These are phyloP conservation scores for Trachelus tabidus DNA, from an alignment of 2,888 invertebrate species.

Conservation along the genomic window DNA sequence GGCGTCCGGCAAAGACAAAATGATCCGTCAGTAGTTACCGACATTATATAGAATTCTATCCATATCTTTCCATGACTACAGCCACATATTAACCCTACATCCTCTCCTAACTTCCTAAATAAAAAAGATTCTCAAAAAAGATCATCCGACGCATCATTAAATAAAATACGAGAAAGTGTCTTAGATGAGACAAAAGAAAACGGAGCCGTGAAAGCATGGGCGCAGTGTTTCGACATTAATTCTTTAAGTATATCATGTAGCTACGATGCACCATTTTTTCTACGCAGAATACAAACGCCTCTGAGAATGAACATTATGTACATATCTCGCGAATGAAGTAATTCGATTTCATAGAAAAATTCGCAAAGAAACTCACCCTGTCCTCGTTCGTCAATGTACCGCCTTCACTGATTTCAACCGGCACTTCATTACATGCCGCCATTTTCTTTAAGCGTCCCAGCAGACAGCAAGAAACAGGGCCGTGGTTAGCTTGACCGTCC, in stretches of 20 bases:
- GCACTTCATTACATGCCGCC: constrained; percentile 58
- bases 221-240: background rate
- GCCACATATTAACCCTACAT: background rate
- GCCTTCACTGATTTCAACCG: constrained; percentile 55
- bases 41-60: background rate
- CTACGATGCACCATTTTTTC: background rate
- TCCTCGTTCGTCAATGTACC: constrained; percentile 46
- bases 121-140: background rate
- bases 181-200: background rate
- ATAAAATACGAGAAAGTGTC: background rate
- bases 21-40: constrained; percentile 6
- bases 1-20: constrained; percentile 48
- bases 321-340: background rate
- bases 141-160: background rate
- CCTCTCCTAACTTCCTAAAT: background rate
- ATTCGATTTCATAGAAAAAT: background rate
- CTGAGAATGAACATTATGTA: background rate
- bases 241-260: background rate
- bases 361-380: constrained; percentile 43
- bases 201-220: background rate
- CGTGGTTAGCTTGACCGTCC: background rate
- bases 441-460: constrained; percentile 56
- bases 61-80: background rate
- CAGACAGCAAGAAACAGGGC: constrained; percentile 43
- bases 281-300: background rate